These are phyloP conservation scores for Ariopsis seemanni DNA, from an alignment of 2,113 vertebrate genomes.

Conservation along the genomic window DNA sequence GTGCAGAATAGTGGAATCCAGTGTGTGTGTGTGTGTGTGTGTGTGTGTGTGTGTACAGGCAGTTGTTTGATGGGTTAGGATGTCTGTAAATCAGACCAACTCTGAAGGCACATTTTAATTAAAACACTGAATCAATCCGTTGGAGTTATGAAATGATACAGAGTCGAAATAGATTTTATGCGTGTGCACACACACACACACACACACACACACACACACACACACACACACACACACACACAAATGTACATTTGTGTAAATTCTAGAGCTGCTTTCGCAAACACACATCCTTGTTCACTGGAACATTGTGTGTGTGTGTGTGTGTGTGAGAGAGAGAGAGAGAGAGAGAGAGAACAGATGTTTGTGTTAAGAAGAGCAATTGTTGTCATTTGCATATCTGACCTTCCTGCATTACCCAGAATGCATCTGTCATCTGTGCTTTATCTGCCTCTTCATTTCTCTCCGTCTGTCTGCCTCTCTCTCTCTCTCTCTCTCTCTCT, in stretches of 20 bases:
- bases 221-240: not conserved
- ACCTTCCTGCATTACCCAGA: not conserved
- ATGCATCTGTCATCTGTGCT: not conserved
- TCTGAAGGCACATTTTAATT: conserved; percentile 73
- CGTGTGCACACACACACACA: conserved; percentile 21
- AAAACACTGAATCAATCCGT: conserved; percentile 72
- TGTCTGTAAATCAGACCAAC: conserved; percentile 69
- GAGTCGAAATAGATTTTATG: conserved; percentile 67
- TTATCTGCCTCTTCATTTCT: not conserved
- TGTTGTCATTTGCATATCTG: not conserved
- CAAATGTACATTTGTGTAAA: no score
- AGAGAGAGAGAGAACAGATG: not conserved
- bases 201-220: not conserved
- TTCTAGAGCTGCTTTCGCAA: no score
- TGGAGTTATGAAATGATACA: conserved; percentile 72
- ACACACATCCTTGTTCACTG: not conserved
- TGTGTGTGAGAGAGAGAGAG: not conserved
- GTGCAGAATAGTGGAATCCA: not conserved
- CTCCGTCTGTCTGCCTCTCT: not conserved
- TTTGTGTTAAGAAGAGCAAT: not conserved
- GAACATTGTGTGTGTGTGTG: not conserved
- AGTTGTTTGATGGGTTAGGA: conserved; percentile 36
- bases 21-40: conserved; percentile 6
- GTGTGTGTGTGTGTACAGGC: conserved; percentile 16
- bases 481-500: not conserved